Percentiles rank a stretch among this genome's conserved stretches.
Evolutionary conservation across 2,113 vertebrate genomes (phyloP).

Genomic region (Nothoprocta perdicaria): DNA sequence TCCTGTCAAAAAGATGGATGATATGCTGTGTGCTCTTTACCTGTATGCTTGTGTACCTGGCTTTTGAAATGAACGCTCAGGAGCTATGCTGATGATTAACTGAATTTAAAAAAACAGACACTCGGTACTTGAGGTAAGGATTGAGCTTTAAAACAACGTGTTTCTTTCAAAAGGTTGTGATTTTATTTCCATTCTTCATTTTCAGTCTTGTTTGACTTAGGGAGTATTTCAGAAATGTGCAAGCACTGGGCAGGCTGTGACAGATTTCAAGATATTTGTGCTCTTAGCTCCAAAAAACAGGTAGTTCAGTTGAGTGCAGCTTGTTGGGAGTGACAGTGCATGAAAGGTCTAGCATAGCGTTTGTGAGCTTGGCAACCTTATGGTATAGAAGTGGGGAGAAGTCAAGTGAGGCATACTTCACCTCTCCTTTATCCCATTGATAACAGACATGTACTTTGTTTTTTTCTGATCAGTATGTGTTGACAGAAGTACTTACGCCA

Average conservation of each 20-base stretch:
- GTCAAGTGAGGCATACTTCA: neutral
- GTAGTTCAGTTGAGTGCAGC: neutral
- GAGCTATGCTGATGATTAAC: neutral
- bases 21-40: neutral
- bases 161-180: neutral
- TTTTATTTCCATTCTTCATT: neutral
- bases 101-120: neutral
- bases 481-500: neutral
- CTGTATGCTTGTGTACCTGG: neutral
- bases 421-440: too few species aligned
- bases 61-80: neutral
- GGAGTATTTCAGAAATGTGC: neutral
- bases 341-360: neutral
- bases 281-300: neutral
- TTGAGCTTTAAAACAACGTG: neutral
- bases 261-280: neutral
- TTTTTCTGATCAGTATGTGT: neutral
- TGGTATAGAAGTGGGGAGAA: neutral
- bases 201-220: neutral
- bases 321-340: neutral
- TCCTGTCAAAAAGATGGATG: neutral
- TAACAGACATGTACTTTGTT: neutral
- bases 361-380: too few species aligned
- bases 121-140: neutral
- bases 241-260: neutral